Evolutionary conservation across 2,113 vertebrate species (phyloP).

Genomic region (Entomyzon cyanotis): DNA sequence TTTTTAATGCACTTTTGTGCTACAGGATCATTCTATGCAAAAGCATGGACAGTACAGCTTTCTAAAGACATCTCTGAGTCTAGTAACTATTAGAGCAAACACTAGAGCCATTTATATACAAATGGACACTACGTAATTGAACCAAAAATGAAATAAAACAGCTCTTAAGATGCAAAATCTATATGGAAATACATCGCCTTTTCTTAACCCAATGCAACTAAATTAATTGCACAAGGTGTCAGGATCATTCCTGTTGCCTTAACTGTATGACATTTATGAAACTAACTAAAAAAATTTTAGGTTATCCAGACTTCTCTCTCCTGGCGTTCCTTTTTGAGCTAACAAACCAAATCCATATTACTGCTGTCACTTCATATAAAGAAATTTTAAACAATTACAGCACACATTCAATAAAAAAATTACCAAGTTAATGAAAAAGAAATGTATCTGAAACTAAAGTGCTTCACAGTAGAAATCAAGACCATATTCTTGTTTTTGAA

Average conservation of each 20-base stretch:
- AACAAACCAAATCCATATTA: background rate
- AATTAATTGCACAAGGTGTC: background rate
- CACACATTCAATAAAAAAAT: background rate
- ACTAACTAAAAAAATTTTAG: background rate
- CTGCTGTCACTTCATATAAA: background rate
- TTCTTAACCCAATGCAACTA: background rate
- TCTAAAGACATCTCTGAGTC: background rate
- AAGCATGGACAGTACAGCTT: background rate
- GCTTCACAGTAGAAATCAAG: background rate
- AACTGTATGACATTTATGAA: background rate
- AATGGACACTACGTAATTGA: background rate
- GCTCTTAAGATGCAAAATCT: background rate
- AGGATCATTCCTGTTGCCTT: background rate
- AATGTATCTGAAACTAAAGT: background rate
- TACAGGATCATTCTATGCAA: constrained; percentile 13
- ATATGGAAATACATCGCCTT: background rate
- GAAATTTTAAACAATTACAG: background rate
- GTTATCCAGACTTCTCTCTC: background rate
- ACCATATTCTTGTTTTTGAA: rapidly evolving
- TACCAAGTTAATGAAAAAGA: background rate
- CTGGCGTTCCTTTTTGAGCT: background rate
- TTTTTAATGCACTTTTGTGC: background rate
- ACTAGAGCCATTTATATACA: background rate
- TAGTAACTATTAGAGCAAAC: background rate
- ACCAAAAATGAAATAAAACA: constrained; percentile 25